Conservation (phyloP, 2,113 vertebrate genomes). For the Mesocricetus auratus region DNA sequence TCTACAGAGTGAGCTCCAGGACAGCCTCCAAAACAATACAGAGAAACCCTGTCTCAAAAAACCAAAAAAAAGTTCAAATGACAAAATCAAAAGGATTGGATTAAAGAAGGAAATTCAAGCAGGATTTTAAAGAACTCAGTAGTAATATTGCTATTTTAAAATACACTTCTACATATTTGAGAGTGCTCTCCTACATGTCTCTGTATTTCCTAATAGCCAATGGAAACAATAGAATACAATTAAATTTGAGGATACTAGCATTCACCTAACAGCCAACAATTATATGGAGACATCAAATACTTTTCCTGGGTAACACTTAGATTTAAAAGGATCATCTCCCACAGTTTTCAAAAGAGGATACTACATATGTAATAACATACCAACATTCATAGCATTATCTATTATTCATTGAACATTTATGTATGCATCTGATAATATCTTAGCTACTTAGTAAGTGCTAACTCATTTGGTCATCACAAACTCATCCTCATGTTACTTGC, state of each 20-base stretch:
- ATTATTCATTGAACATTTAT: not conserved
- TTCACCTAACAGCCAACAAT: not conserved
- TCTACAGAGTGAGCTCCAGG: no score
- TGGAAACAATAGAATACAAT: not conserved
- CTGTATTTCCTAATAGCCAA: not conserved
- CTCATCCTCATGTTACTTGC: not conserved
- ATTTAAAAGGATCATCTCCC: not conserved
- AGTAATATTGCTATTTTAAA: not conserved
- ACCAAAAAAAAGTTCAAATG: not conserved
- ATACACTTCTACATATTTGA: not conserved
- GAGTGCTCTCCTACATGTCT: not conserved
- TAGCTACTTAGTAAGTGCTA: not conserved
- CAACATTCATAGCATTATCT: not conserved
- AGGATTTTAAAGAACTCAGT: not conserved
- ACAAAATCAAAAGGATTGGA: not conserved
- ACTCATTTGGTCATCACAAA: not conserved
- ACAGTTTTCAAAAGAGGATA: not conserved
- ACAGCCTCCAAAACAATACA: no score
- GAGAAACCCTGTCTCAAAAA: no score
- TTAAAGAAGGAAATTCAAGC: not conserved
- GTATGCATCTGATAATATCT: not conserved
- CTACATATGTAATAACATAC: not conserved
- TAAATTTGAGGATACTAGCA: not conserved
- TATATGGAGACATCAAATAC: not conserved
- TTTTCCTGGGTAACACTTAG: not conserved